Evolutionary conservation across 2,888 invertebrate species (phyloP), one percentile per base, ranked within the genome.

Genomic region (Oligia fasciuncula): DNA sequence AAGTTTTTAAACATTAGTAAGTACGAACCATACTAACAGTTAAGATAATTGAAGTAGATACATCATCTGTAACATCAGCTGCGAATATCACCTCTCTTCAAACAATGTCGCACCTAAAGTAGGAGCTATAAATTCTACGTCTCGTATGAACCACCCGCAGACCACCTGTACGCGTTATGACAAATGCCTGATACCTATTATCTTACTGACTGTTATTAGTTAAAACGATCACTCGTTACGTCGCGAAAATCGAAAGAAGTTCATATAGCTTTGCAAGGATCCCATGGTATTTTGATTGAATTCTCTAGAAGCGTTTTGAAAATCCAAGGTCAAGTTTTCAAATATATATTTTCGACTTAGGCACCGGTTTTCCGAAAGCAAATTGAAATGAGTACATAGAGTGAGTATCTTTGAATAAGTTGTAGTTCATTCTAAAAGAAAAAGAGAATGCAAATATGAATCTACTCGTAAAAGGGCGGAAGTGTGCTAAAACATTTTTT

Each of bases 91-190:
- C 43, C 57, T 85, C 79, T 79, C 81, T 46, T 83, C 75, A 85
- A 83, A 83, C 82, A 83, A 67, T 51, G 82, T 85, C 82, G 35
- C 19, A 8, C 11, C 63, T 72, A 74, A 79, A 85, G 81, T 83
- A 65, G 71, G 2, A 29, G 85, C 68, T 8, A 83, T 85, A 85
- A 75, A 85, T 83, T 83, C 14, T 29, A 17, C 43, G 60, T 67
- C 70, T 29, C 70, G 6, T 63, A 68, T 57, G 57, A 76, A 68
- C 17, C n/a, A 29, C 17, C 5, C 17, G 29, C 68, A 46, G n/a
- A 79, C 73, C 81, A 80, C 71, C 85, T 83, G 82, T 68, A 80
- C 80, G 29, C 57, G 23, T 40, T 70, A 23, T 72, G 80, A 83
- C 68, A 73, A 82, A 84, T 82, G 60, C 35, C 23, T 72, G 51